Conservation (phyloP, 2,797 vertebrate genomes). For the Lepus townsendii region DNA sequence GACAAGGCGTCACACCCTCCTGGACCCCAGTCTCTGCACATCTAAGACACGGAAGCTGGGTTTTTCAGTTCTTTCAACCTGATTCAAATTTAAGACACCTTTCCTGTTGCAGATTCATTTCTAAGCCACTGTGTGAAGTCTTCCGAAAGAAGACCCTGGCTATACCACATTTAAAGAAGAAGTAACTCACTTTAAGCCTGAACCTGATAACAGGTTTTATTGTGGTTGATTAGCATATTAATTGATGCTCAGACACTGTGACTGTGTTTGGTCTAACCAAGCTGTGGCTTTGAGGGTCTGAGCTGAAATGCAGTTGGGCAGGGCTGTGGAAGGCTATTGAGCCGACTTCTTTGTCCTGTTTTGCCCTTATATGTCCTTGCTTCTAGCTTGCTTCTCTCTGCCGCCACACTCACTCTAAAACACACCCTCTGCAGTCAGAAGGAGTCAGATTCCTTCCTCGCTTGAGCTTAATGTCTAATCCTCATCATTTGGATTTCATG, state of each 20-base stretch:
- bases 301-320: background rate
- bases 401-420: background rate
- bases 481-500: background rate
- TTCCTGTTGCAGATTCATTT: background rate
- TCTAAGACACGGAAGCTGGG: background rate
- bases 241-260: constrained; percentile 9
- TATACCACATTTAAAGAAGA: background rate
- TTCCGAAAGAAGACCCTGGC: background rate
- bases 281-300: constrained; percentile 5
- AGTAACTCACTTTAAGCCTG: constrained; percentile 8
- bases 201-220: constrained; percentile 29
- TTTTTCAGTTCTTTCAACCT: background rate
- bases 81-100: constrained; percentile 11
- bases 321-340: background rate
- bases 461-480: background rate
- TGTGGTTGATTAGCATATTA: constrained; percentile 52
- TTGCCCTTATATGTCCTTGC: constrained; percentile 45
- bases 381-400: background rate
- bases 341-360: background rate
- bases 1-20: background rate
- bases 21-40: background rate
- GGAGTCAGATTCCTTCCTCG: background rate
- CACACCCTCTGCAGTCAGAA: background rate
- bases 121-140: background rate
- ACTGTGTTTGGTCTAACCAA: constrained; percentile 49